These are phyloP conservation scores for Colletes collaris DNA, from an alignment of 2,888 invertebrate species.

Conservation along the genomic window DNA sequence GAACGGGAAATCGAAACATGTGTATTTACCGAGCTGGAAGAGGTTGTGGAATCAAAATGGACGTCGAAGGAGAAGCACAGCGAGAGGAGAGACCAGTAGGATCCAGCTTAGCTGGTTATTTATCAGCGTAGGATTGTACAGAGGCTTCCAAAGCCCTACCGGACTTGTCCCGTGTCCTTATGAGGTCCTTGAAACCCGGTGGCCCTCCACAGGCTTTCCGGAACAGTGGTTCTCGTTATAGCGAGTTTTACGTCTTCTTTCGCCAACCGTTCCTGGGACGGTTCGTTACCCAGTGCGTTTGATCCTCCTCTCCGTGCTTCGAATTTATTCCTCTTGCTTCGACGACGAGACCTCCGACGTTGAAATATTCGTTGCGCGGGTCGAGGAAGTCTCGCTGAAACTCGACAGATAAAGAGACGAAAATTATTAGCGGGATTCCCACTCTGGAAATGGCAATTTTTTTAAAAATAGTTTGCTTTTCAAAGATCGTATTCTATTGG, in stretches of 20 bases:
- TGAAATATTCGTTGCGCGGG: neutral
- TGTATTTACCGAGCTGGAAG: slow-evolving; percentile 13
- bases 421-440: too few species aligned
- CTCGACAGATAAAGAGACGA: neutral
- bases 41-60: neutral
- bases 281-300: slow-evolving; percentile 14
- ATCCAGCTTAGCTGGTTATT: slow-evolving; percentile 63
- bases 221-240: slow-evolving; percentile 19
- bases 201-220: slow-evolving; percentile 7
- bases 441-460: too few species aligned
- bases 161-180: slow-evolving; percentile 49
- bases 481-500: too few species aligned
- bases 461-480: too few species aligned
- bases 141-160: slow-evolving; percentile 42
- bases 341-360: neutral
- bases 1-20: slow-evolving; percentile 12
- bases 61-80: neutral
- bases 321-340: neutral
- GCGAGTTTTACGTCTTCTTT: slow-evolving; percentile 32
- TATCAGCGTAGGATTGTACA: slow-evolving; percentile 47
- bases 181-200: slow-evolving; percentile 29
- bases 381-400: neutral
- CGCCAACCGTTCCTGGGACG: neutral
- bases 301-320: neutral
- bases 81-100: slow-evolving; percentile 40